Evolutionary conservation across 2,888 invertebrate species (phyloP).

Genomic region (Pterostichus niger): DNA sequence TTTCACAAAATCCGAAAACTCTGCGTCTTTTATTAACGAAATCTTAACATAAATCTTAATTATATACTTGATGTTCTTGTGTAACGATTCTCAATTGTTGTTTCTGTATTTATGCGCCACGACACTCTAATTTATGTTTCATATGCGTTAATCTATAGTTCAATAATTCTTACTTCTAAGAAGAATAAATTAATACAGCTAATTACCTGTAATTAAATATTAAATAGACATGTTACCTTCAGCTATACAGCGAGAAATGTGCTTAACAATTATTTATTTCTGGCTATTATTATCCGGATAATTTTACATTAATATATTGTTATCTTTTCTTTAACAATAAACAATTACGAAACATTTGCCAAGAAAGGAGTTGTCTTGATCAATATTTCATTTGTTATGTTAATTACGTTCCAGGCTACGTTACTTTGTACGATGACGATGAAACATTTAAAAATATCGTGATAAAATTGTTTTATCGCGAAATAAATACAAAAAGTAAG

Average conservation of each 20-base stretch:
- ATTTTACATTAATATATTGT: constrained; percentile 41
- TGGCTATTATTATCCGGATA: constrained; percentile 10
- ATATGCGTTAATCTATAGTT: background rate
- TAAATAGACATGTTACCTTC: constrained; percentile 36
- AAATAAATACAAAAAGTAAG: constrained; percentile 12
- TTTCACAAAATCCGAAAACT: constrained; percentile 59
- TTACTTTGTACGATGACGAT: constrained; percentile 3
- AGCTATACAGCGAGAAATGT: constrained; percentile 1
- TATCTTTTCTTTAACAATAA: constrained; percentile 25
- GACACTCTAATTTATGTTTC: constrained; percentile 14
- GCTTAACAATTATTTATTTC: constrained; percentile 14
- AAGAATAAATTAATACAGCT: constrained; percentile 25
- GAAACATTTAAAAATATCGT: constrained; percentile 7
- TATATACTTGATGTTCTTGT: constrained; percentile 52
- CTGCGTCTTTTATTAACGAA: constrained; percentile 10
- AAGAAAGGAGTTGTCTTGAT: constrained; percentile 17
- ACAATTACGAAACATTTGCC: constrained; percentile 22
- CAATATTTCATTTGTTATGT: constrained; percentile 39
- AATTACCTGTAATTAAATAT: constrained; percentile 27
- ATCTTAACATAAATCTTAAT: constrained; percentile 56
- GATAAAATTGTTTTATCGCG: constrained; percentile 17
- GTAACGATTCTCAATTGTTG: constrained; percentile 17
- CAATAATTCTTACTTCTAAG: constrained; percentile 27
- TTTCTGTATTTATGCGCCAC: no score
- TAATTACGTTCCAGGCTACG: background rate